phyloP scores from a whole-genome alignment of 2,797 vertebrate species.

The Propithecus perrieri region DNA sequence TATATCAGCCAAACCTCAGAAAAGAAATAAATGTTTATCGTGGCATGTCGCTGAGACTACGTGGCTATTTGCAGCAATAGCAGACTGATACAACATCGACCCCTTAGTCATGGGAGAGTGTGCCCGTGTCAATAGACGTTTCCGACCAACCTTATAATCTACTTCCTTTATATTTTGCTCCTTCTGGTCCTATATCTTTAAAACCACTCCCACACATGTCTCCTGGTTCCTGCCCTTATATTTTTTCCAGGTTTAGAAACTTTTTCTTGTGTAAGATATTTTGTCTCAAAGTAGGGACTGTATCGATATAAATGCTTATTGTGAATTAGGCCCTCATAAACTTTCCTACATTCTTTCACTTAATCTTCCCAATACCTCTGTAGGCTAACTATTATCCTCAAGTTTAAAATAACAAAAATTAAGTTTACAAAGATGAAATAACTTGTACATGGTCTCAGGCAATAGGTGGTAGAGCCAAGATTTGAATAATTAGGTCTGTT shows the following conservation, averaged over 20 bases:
- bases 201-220: background rate
- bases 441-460: background rate
- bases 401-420: background rate
- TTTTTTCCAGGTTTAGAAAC: background rate
- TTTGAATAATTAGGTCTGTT: background rate
- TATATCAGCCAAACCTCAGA: constrained; percentile 42
- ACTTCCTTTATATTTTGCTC: background rate
- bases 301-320: background rate
- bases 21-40: constrained; percentile 34
- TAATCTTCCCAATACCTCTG: background rate
- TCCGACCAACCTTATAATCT: background rate
- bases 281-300: background rate
- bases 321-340: background rate
- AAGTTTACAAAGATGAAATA: background rate
- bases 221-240: background rate
- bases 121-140: background rate
- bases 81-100: background rate
- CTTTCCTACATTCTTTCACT: background rate
- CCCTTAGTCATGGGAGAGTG: background rate
- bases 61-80: background rate
- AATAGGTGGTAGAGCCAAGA: background rate
- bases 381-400: background rate
- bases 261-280: background rate
- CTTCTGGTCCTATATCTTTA: background rate
- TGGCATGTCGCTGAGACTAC: background rate